Evolutionary conservation across 2,888 invertebrate genomes (phyloP).

Genomic region (Galerucella calmariensis): DNA sequence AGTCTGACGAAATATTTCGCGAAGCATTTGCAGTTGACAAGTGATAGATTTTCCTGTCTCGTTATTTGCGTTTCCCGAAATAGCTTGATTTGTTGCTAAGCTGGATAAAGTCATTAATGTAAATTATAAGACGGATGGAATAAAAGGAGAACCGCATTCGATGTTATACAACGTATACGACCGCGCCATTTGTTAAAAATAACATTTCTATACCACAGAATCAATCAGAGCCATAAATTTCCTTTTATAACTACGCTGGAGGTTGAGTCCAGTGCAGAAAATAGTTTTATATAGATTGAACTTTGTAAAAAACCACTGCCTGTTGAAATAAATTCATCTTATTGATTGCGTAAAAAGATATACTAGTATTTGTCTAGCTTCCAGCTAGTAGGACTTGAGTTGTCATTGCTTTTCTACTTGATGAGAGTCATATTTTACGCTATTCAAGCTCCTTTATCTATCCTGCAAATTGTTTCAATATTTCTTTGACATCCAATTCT

Average conservation of each 20-base stretch:
- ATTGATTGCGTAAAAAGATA: no score
- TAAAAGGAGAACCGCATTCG: slow-evolving; percentile 34
- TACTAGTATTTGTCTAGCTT: no score
- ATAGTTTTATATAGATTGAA: no score
- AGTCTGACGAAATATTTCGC: slow-evolving; percentile 1
- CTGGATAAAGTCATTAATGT: slow-evolving; percentile 37
- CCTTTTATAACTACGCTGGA: slow-evolving; percentile 28
- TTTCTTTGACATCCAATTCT: no score
- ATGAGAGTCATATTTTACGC: no score
- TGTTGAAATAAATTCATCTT: no score
- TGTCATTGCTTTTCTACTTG: no score
- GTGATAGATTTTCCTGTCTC: slow-evolving; percentile 20
- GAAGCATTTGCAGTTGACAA: slow-evolving; percentile 27
- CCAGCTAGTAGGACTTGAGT: no score
- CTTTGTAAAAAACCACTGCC: no score
- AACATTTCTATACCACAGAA: slow-evolving; percentile 36
- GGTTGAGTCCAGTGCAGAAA: slow-evolving; percentile 23
- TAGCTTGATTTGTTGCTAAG: slow-evolving; percentile 37
- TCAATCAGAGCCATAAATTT: slow-evolving; percentile 42
- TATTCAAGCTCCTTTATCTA: no score
- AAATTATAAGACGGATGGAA: slow-evolving; percentile 39
- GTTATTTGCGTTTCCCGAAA: slow-evolving; percentile 15
- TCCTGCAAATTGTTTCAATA: no score
- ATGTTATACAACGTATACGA: slow-evolving; percentile 34
- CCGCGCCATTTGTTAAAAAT: slow-evolving; percentile 40